Conservation (phyloP, 2,888 invertebrate genomes). For the Allygus modestus region DNA sequence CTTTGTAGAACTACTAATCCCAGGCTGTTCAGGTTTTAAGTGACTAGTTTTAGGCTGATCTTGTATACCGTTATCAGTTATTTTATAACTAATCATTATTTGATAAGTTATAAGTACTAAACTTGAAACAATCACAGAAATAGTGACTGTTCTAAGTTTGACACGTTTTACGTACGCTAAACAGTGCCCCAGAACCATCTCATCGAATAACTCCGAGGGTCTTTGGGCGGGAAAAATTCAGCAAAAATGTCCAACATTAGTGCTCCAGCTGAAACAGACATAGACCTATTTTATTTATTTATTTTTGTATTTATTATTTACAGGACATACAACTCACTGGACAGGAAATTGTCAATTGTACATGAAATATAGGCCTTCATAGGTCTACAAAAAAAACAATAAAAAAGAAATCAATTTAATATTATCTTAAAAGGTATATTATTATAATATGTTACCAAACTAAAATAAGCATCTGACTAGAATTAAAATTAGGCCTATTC, state of each 20-base stretch:
- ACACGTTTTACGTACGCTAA: background rate
- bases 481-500: too few species aligned
- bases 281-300: too few species aligned
- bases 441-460: too few species aligned
- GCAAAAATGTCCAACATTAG: background rate
- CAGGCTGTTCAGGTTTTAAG: background rate
- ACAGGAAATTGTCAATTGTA: too few species aligned
- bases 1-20: background rate
- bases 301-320: too few species aligned
- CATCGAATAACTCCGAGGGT: background rate
- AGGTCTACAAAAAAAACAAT: too few species aligned
- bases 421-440: too few species aligned
- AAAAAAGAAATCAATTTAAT: too few species aligned
- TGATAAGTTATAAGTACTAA: constrained; percentile 46
- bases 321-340: too few species aligned
- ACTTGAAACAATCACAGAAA: constrained; percentile 46
- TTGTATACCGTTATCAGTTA: constrained; percentile 1
- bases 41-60: constrained; percentile 15
- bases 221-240: background rate
- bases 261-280: constrained; percentile 2
- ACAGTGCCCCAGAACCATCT: background rate
- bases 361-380: too few species aligned
- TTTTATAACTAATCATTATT: constrained; percentile 53
- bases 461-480: too few species aligned
- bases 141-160: constrained; percentile 31